Conservation (phyloP, 2,888 invertebrate genomes). For the Alcis repandata region DNA sequence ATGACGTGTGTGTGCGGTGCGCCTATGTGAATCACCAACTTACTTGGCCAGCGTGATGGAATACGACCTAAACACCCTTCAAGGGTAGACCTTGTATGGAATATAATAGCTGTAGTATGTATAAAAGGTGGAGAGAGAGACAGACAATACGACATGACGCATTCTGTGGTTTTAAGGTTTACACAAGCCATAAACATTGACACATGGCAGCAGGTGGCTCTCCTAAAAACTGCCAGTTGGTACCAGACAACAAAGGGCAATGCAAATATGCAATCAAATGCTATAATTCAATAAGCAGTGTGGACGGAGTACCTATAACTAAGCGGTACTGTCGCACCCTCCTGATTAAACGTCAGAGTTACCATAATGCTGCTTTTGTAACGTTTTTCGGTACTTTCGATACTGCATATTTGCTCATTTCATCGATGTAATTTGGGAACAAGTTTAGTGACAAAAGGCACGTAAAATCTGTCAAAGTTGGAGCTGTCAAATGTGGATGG, state of each 20-base stretch:
- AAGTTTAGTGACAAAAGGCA: too few species aligned
- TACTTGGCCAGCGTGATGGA: too few species aligned
- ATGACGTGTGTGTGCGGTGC: too few species aligned
- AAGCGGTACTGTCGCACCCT: slow-evolving; percentile 64
- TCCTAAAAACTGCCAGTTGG: slow-evolving; percentile 5
- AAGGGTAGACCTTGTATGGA: too few species aligned
- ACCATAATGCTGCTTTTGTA: neutral
- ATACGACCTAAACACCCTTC: too few species aligned
- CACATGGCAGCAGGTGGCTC: slow-evolving; percentile 6
- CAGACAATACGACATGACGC: neutral
- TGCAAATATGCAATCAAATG: slow-evolving; percentile 46
- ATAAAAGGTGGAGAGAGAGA: too few species aligned
- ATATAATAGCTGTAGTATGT: too few species aligned
- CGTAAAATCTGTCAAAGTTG: too few species aligned
- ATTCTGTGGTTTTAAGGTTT: slow-evolving; percentile 13
- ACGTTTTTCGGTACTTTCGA: neutral
- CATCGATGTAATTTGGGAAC: neutral
- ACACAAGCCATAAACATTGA: neutral
- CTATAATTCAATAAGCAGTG: slow-evolving; percentile 42
- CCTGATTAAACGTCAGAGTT: slow-evolving; percentile 52
- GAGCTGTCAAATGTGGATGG: too few species aligned
- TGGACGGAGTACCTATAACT: slow-evolving; percentile 34
- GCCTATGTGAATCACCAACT: too few species aligned
- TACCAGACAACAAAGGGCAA: slow-evolving; percentile 46
- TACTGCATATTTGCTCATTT: neutral